Evolutionary conservation across 2,888 invertebrate genomes (phyloP).

Genomic region (Leistus spinibarbis): DNA sequence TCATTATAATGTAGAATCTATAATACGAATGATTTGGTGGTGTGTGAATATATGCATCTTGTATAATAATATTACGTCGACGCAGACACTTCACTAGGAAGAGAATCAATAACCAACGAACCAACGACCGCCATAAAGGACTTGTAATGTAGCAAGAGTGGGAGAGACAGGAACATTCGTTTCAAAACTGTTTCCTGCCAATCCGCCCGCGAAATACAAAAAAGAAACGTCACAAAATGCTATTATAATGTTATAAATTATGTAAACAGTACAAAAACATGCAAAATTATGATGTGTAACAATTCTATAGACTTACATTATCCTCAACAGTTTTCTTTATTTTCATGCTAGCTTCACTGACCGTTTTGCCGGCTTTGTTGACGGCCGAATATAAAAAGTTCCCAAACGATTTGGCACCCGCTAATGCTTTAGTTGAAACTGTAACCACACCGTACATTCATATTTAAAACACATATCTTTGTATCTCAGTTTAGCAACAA

Average conservation of each 20-base stretch:
- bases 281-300: background rate
- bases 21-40: too few species aligned
- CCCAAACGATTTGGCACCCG: conserved; percentile 88
- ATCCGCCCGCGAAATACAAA: too few species aligned
- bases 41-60: too few species aligned
- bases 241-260: too few species aligned
- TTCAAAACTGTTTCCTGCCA: too few species aligned
- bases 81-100: too few species aligned
- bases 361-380: conserved; percentile 93
- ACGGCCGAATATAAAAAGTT: conserved; percentile 94
- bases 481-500: background rate
- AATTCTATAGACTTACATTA: conserved; percentile 73
- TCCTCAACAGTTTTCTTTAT: conserved; percentile 96
- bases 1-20: too few species aligned
- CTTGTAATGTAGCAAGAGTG: too few species aligned
- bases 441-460: conserved; percentile 42
- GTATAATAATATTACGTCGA: background rate
- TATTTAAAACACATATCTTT: background rate
- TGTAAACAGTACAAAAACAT: background rate
- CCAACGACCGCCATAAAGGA: too few species aligned
- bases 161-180: too few species aligned
- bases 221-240: too few species aligned
- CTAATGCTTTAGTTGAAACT: conserved; percentile 89
- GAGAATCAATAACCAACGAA: too few species aligned
- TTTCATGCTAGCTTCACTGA: conserved; percentile 88